Conservation (phyloP, 2,888 invertebrate species). For the Xestia sexstrigata region DNA sequence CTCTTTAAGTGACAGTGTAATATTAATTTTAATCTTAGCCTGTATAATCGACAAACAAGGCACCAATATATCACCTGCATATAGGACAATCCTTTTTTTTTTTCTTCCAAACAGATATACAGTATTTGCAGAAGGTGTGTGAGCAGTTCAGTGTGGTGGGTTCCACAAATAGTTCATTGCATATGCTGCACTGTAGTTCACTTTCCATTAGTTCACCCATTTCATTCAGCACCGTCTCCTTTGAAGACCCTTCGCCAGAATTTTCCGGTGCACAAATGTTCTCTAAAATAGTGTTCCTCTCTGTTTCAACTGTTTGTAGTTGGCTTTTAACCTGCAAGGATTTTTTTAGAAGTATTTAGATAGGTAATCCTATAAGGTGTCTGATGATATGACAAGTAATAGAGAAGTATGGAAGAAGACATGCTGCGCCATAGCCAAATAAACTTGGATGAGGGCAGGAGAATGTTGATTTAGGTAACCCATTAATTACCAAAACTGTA, state of each 20-base stretch:
- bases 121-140: conserved; percentile 94
- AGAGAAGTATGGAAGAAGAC: too few species aligned
- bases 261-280: conserved; percentile 65
- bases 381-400: too few species aligned
- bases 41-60: not conserved
- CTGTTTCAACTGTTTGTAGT: conserved; percentile 77
- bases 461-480: not conserved
- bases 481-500: not conserved
- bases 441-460: too few species aligned
- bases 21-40: not conserved
- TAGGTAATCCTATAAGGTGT: not conserved
- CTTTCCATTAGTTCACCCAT: conserved; percentile 92
- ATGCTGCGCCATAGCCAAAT: too few species aligned
- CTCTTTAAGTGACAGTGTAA: too few species aligned
- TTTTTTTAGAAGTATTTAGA: not conserved
- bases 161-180: conserved; percentile 93
- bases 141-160: conserved; percentile 93
- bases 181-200: conserved; percentile 94
- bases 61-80: conserved; percentile 86
- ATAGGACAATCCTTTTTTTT: conserved; percentile 93
- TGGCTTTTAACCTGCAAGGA: conserved; percentile 77
- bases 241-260: conserved; percentile 71
- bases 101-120: conserved; percentile 93
- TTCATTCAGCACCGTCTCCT: conserved; percentile 76
- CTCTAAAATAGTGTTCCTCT: conserved; percentile 79